Conservation (phyloP, 2,113 vertebrate genomes). For the Furnarius figulus region DNA sequence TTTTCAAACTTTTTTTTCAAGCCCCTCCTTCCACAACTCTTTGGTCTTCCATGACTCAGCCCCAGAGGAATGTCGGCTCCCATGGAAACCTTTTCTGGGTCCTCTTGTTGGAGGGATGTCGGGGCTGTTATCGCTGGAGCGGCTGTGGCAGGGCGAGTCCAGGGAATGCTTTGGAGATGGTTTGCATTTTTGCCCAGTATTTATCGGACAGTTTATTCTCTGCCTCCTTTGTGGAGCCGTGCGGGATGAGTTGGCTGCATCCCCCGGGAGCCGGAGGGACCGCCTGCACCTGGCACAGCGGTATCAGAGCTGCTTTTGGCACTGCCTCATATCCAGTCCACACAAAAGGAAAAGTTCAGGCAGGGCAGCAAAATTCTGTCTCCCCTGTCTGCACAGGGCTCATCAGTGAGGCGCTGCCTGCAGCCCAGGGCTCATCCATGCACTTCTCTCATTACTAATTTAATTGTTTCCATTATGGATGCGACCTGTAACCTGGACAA, state of each 20-base stretch:
- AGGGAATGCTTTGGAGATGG: conserved; percentile 37
- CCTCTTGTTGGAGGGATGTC: conserved; percentile 46
- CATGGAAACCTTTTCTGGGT: conserved; percentile 79
- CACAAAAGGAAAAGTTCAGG: background rate
- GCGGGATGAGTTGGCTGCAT: background rate
- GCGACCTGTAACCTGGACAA: background rate
- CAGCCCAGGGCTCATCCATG: background rate
- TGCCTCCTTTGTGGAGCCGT: background rate
- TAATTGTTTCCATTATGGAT: background rate
- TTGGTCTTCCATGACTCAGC: conserved; percentile 79
- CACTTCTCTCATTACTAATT: background rate
- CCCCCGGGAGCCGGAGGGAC: background rate
- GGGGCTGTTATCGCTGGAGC: conserved; percentile 44
- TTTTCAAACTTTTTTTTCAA: conserved; percentile 70
- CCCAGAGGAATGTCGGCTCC: conserved; percentile 87
- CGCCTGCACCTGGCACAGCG: background rate
- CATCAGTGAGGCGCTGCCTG: fast-evolving
- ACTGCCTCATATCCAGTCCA: background rate
- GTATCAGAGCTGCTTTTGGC: background rate
- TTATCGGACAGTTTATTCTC: background rate
- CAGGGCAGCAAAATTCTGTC: background rate
- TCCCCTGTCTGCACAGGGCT: background rate
- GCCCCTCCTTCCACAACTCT: conserved; percentile 66
- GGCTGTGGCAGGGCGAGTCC: background rate
- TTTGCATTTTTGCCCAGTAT: background rate